Evolutionary conservation across 2,797 vertebrate genomes (phyloP).

Genomic region (Clarias laeviceps): DNA sequence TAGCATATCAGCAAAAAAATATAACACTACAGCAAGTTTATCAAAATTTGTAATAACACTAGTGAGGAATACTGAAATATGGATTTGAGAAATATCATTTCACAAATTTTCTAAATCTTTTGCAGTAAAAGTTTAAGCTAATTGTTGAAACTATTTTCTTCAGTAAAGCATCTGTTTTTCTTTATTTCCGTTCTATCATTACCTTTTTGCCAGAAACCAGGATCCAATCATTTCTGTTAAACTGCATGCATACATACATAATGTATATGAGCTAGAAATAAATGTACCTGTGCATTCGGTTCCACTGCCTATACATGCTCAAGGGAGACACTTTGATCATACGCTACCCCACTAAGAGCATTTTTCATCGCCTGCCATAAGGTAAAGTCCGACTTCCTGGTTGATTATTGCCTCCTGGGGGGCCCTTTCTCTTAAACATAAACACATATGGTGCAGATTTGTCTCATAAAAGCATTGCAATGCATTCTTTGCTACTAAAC

Average conservation of each 20-base stretch:
- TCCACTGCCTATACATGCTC: neutral
- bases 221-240: conserved; percentile 1
- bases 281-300: conserved; percentile 10
- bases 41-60: neutral
- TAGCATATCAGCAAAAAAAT: neutral
- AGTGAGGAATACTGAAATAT: neutral
- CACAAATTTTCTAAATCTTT: neutral
- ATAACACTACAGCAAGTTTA: neutral
- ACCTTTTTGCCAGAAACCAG: neutral
- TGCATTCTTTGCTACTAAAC: conserved; percentile 62
- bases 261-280: neutral
- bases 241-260: neutral
- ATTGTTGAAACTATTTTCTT: neutral
- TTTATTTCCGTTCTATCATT: neutral
- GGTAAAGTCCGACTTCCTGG: conserved; percentile 57
- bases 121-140: neutral
- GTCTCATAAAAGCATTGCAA: conserved; percentile 59
- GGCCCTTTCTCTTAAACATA: conserved; percentile 57
- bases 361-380: conserved; percentile 45
- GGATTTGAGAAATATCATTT: neutral
- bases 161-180: neutral
- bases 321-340: conserved; percentile 23
- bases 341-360: conserved; percentile 44
- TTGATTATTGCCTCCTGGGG: conserved; percentile 62
- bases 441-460: conserved; percentile 72